Conservation (phyloP, 2,113 vertebrate genomes). For the Saccopteryx leptura region DNA sequence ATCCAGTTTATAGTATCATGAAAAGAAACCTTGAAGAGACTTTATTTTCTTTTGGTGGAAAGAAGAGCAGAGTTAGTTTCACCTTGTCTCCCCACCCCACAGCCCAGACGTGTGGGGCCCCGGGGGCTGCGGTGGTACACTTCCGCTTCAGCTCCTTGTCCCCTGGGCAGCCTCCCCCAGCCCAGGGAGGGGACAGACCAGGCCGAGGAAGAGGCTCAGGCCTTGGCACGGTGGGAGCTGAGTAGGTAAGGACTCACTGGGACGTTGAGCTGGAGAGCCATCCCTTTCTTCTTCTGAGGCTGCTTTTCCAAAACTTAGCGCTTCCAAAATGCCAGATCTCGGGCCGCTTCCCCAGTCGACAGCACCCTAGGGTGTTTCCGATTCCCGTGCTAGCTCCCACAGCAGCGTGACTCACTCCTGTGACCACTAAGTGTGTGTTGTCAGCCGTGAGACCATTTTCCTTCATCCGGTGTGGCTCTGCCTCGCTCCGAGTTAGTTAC, state of each 20-base stretch:
- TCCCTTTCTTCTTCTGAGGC: not conserved
- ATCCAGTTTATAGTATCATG: not conserved
- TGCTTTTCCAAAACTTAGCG: not conserved
- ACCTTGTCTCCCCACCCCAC: not conserved
- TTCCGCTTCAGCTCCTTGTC: no score
- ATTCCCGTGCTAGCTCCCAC: not conserved
- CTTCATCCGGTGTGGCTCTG: accelerated
- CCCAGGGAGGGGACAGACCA: no score
- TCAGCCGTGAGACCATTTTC: not conserved
- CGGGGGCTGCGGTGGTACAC: not conserved
- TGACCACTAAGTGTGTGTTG: not conserved
- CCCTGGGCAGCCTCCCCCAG: no score
- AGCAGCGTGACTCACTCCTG: not conserved
- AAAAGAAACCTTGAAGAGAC: constrained; percentile 54
- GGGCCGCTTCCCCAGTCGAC: not conserved
- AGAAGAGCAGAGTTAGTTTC: not conserved
- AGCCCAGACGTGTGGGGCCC: not conserved
- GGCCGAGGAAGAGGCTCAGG: not conserved
- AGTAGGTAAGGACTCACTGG: not conserved
- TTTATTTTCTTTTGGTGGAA: constrained; percentile 32
- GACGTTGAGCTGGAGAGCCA: accelerated
- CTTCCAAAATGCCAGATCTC: not conserved
- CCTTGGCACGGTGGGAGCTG: no score
- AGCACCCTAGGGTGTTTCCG: not conserved
- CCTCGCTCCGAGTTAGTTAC: not conserved